Conservation (phyloP, 1,140 invertebrate species). For the Drosophila mauritiana region DNA sequence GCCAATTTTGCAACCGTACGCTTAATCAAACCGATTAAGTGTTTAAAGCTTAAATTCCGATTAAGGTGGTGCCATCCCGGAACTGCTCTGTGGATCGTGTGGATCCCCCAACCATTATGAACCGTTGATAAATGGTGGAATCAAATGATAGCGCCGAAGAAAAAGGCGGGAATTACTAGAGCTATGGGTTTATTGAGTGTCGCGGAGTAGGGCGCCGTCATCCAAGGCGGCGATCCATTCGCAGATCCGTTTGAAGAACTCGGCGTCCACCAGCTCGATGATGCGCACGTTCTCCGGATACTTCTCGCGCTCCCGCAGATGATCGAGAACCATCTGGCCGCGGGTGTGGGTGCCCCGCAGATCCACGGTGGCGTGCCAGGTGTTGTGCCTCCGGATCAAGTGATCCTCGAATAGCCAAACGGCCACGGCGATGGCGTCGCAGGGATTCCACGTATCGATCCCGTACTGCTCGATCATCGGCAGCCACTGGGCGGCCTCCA, state of each 20-base stretch:
- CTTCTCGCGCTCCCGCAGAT: slow-evolving; percentile 68
- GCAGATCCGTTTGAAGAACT: slow-evolving; percentile 84
- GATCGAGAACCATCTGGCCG: slow-evolving; percentile 70
- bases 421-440: slow-evolving; percentile 87
- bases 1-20: not conserved
- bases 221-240: slow-evolving; percentile 65
- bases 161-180: slow-evolving; percentile 10
- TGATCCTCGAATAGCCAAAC: slow-evolving; percentile 85
- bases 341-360: slow-evolving; percentile 54
- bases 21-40: not conserved
- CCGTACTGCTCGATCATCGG: slow-evolving; percentile 50
- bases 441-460: slow-evolving; percentile 85
- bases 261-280: slow-evolving; percentile 85
- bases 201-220: not conserved
- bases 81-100: not conserved
- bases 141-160: slow-evolving; percentile 7
- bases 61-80: not conserved
- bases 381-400: slow-evolving; percentile 73
- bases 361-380: slow-evolving; percentile 82
- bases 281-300: slow-evolving; percentile 86
- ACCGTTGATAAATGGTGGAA: not conserved
- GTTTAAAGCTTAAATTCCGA: not conserved
- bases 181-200: slow-evolving; percentile 21
- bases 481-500: slow-evolving; percentile 85
- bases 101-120: not conserved